These are phyloP conservation scores for Catharus minimus DNA, from an alignment of 2,113 vertebrate genomes.

Conservation along the genomic window DNA sequence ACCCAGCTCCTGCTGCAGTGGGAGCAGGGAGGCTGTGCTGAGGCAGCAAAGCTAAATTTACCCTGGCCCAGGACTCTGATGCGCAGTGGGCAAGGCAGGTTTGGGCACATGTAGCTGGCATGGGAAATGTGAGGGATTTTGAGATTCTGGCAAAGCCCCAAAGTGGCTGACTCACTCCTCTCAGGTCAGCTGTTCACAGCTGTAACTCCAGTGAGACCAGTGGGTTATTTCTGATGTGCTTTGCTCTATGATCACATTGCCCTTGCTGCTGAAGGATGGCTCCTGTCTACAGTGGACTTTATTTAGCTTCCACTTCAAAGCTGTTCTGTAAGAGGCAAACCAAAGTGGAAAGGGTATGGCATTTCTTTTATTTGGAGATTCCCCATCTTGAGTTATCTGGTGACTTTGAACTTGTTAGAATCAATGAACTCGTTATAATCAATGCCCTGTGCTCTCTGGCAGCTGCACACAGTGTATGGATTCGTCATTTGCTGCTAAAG, in stretches of 20 bases:
- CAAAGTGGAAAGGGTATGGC: fast-evolving
- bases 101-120: neutral
- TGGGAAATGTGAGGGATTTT: neutral
- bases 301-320: constrained; percentile 14
- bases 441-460: neutral
- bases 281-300: neutral
- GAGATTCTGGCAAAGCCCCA: constrained; percentile 29
- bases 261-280: constrained; percentile 25
- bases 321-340: neutral
- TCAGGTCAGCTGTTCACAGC: constrained; percentile 24
- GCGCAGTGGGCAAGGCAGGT: neutral
- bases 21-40: neutral
- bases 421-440: neutral
- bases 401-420: neutral
- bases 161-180: constrained; percentile 45
- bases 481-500: neutral
- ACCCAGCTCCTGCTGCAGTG: neutral
- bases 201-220: constrained; percentile 13
- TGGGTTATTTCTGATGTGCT: constrained; percentile 31
- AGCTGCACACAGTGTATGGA: neutral
- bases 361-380: neutral
- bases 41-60: constrained; percentile 22
- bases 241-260: neutral
- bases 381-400: neutral
- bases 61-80: neutral